phyloP scores from a whole-genome alignment of 2,888 invertebrate species.

The Callyntrura sp. region DNA sequence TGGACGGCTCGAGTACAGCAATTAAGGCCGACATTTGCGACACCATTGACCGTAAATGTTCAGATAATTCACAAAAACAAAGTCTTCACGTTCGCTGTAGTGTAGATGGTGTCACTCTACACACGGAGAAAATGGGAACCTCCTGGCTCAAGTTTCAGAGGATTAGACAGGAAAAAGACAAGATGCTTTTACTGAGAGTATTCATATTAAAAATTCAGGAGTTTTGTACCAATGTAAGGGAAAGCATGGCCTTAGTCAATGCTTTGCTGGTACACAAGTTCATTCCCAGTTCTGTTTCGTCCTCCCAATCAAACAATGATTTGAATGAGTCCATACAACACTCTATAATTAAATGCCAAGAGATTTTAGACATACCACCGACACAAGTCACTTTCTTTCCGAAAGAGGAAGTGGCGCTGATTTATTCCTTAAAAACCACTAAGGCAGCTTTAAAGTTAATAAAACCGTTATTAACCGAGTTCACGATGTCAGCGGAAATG shows the following conservation, averaged over 20 bases:
- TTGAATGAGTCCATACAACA: not conserved
- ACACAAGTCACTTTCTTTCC: constrained; percentile 36
- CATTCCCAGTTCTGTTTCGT: not conserved
- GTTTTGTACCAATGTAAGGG: not conserved
- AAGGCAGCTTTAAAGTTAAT: constrained; percentile 50
- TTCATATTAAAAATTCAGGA: constrained; percentile 4
- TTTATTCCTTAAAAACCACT: constrained; percentile 54
- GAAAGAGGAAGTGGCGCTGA: constrained; percentile 52
- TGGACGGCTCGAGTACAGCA: not conserved
- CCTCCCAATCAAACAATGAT: not conserved
- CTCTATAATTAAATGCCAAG: constrained; percentile 36
- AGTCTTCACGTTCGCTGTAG: constrained; percentile 58
- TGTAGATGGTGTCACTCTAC: constrained; percentile 60
- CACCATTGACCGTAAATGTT: not conserved
- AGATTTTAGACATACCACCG: constrained; percentile 4
- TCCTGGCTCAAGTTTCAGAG: constrained; percentile 59
- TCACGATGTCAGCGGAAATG: not conserved
- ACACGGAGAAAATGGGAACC: not conserved
- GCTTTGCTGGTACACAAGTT: constrained; percentile 10
- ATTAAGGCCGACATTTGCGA: too few relatives aligned
- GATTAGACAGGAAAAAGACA: constrained; percentile 43
- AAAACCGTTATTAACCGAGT: constrained; percentile 13
- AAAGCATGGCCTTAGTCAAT: not conserved
- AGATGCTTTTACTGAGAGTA: not conserved
- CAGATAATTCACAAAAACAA: not conserved